These are phyloP conservation scores for Drosophila nasuta DNA, from an alignment of 1,140 invertebrate genomes.

Conservation along the genomic window DNA sequence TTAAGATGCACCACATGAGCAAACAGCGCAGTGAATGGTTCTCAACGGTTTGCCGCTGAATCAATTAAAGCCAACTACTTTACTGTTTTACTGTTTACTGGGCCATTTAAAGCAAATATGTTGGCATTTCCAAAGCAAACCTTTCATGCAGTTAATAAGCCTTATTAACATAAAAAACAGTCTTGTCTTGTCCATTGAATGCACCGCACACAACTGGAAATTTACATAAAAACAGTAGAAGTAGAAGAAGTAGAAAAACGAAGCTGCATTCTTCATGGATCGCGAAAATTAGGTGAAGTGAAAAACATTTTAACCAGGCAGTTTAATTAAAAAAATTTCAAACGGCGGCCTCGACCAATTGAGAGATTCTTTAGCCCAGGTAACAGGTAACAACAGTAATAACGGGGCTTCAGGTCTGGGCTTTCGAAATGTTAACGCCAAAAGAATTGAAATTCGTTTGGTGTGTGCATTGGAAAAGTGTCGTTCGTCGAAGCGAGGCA, in stretches of 20 bases:
- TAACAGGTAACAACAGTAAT: conserved; percentile 54
- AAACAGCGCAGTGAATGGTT: conserved; percentile 7
- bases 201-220: conserved; percentile 6
- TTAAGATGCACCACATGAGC: conserved; percentile 37
- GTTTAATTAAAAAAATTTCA: conserved; percentile 65
- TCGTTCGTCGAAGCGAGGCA: conserved; percentile 49
- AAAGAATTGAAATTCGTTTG: conserved; percentile 51
- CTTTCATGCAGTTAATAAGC: conserved; percentile 74
- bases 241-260: conserved; percentile 10
- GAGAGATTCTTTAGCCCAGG: conserved; percentile 54
- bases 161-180: conserved; percentile 35
- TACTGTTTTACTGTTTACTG: conserved; percentile 69
- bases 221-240: conserved; percentile 50
- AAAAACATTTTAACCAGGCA: conserved; percentile 62
- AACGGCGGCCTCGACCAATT: conserved; percentile 33
- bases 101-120: conserved; percentile 61
- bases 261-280: conserved; percentile 42
- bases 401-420: conserved; percentile 34
- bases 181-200: neutral
- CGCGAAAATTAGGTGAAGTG: conserved; percentile 63
- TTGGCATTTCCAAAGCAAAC: conserved; percentile 53
- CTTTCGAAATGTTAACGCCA: conserved; percentile 42
- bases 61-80: conserved; percentile 71
- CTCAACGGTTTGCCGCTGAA: conserved; percentile 52
- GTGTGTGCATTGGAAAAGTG: conserved; percentile 57